Base-by-base conservation (phyloP, 2,888 invertebrate genomes). In the Sarcophaga variegata region DNA sequence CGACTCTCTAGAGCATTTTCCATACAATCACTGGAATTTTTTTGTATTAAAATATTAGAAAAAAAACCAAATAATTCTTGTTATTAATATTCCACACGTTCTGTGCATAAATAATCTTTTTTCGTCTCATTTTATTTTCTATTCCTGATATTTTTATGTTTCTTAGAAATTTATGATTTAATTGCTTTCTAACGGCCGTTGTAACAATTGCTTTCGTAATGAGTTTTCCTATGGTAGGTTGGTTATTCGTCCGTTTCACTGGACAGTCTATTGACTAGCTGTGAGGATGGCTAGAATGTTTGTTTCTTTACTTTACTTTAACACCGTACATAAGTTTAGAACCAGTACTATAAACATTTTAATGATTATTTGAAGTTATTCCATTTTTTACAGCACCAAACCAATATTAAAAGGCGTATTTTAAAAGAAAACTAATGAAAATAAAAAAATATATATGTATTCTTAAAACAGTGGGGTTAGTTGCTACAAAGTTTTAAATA, bases 311-410 rank as follows among this genome's bases (percentile, higher is more conserved):
- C 4, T 25, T 47, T 76, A 69, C 69, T 81, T 81, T 81, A 14
- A 54, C 54, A 37, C 37, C 10, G 37, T 37, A 14, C 8, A 8
- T 8, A 14, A 14, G 4, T 4, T 0, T 54, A 54, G 54, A 54
- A 54, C 54, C 54, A 45, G 14, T 70, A 75, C 72, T 72, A 59
- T 64, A 54, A 20, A 71, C 47, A 70, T 71, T 71, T 79, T 79
- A 79, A 71, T 71, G 79, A 79, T 64, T 79, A 54, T 17, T 71
- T 78, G 47, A 69, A 20, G 45, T 27, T 25, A 45, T 69, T 74
- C 22, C 45, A 47, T 37, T 74, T 37, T 37, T 74, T 78, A 60
- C 62, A 69, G 71, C 63, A 80, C 17, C 62, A 76, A 70, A 64
- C 47, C 25, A 74, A 74, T 59, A 25, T 63, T 22, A 66, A 74